These are phyloP conservation scores for Ennomos quercinarius DNA, from an alignment of 2,888 invertebrate genomes.

Conservation along the genomic window DNA sequence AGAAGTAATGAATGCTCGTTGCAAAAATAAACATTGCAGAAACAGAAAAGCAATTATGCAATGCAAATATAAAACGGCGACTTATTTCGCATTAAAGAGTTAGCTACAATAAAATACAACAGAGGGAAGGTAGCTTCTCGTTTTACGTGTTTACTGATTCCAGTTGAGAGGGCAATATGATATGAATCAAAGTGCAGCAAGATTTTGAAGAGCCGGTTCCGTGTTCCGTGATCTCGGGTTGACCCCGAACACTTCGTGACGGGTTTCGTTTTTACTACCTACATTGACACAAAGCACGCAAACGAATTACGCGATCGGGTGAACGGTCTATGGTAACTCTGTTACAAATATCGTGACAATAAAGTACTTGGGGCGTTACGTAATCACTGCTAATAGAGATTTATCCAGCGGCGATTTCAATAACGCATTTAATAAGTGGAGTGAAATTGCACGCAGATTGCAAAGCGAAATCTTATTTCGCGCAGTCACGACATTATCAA, in stretches of 20 bases:
- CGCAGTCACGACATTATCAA: conserved; percentile 65
- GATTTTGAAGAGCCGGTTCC: conserved; percentile 58
- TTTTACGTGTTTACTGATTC: conserved; percentile 15
- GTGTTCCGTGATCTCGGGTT: conserved; percentile 58
- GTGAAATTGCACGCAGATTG: conserved; percentile 56
- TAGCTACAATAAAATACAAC: not conserved
- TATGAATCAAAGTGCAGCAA: conserved; percentile 38
- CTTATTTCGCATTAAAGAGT: conserved; percentile 21
- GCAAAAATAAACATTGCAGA: conserved; percentile 26
- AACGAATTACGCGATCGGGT: conserved; percentile 65
- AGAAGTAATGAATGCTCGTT: conserved; percentile 20
- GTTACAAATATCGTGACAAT: conserved; percentile 67
- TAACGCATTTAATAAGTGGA: conserved; percentile 46
- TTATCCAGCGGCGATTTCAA: conserved; percentile 55
- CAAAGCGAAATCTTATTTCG: conserved; percentile 60
- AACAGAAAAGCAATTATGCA: conserved; percentile 26
- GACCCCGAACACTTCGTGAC: conserved; percentile 72
- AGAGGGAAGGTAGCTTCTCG: conserved; percentile 10
- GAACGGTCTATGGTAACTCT: conserved; percentile 62
- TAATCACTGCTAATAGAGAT: conserved; percentile 57
- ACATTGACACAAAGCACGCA: conserved; percentile 58
- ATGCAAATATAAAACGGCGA: conserved; percentile 24
- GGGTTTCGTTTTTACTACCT: conserved; percentile 57
- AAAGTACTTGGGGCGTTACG: conserved; percentile 54
- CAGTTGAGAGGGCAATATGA: conserved; percentile 27